These are phyloP conservation scores for Dissostichus mawsoni DNA, from an alignment of 2,113 vertebrate species.

Conservation along the genomic window DNA sequence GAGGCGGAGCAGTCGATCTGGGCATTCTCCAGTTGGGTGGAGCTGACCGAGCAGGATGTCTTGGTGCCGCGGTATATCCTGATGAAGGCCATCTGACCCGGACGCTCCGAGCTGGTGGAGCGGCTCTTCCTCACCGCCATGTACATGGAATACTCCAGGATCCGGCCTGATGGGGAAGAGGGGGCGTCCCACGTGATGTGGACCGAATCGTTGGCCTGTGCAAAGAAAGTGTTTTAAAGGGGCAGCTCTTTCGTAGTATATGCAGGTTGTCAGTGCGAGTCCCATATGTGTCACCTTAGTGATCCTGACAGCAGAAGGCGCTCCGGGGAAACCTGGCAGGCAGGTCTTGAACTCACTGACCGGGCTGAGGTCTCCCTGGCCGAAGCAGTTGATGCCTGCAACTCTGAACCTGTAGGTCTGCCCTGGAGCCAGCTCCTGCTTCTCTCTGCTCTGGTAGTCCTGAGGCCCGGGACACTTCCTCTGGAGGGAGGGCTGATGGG, in stretches of 20 bases:
- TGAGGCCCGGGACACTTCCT: slow-evolving; percentile 83
- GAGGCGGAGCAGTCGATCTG: slow-evolving; percentile 92
- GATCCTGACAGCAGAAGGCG: slow-evolving; percentile 96
- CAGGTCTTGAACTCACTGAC: slow-evolving; percentile 97
- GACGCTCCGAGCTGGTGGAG: slow-evolving; percentile 82
- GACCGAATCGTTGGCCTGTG: slow-evolving; percentile 90
- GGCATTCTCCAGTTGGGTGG: slow-evolving; percentile 91
- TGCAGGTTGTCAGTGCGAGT: too few relatives aligned
- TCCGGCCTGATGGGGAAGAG: slow-evolving; percentile 93
- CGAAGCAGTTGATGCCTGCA: slow-evolving; percentile 93
- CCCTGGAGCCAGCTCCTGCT: slow-evolving; percentile 89
- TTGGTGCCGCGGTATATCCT: slow-evolving; percentile 95
- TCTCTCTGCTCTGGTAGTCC: slow-evolving; percentile 89
- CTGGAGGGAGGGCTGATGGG: slow-evolving; percentile 66
- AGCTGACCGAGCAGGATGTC: slow-evolving; percentile 90
- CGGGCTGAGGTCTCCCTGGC: slow-evolving; percentile 92
- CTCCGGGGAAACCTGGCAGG: slow-evolving; percentile 96
- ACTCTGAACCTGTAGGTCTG: slow-evolving; percentile 94
- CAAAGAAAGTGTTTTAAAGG: not conserved
- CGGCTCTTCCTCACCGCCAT: slow-evolving; percentile 93
- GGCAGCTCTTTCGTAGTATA: not conserved
- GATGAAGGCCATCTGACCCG: slow-evolving; percentile 92
- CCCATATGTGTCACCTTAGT: slow-evolving; percentile 86
- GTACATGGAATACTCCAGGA: slow-evolving; percentile 97
- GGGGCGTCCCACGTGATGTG: slow-evolving; percentile 98